Conservation (phyloP, 2,888 invertebrate species). For the Phanerotoma sp. region DNA sequence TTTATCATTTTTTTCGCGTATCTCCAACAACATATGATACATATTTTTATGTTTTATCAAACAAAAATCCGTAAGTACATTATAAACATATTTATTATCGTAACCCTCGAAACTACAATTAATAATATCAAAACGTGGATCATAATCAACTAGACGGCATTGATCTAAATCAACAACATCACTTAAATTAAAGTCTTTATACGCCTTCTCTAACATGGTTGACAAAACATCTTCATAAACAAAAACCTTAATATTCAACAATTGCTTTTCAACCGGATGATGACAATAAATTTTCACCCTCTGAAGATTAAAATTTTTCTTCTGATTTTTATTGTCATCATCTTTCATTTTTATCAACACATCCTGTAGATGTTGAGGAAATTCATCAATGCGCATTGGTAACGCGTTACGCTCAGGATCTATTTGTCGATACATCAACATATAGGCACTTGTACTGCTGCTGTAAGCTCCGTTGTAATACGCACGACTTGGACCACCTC, state of each 20-base stretch:
- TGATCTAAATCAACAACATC: conserved; percentile 64
- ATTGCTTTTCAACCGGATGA: conserved; percentile 62
- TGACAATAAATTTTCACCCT: conserved; percentile 68
- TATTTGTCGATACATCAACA: conserved; percentile 85
- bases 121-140: conserved; percentile 65
- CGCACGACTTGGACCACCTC: conserved; percentile 67
- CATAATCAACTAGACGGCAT: conserved; percentile 73
- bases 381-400: conserved; percentile 68
- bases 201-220: conserved; percentile 64
- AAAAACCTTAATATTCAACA: conserved; percentile 63
- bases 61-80: conserved; percentile 34
- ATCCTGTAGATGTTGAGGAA: conserved; percentile 72
- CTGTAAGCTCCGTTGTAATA: conserved; percentile 76
- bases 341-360: conserved; percentile 67
- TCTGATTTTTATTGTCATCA: conserved; percentile 66
- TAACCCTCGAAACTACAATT: conserved; percentile 68
- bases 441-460: conserved; percentile 85
- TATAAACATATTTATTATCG: conserved; percentile 58
- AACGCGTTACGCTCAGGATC: conserved; percentile 65
- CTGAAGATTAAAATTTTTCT: conserved; percentile 65
- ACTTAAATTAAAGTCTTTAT: conserved; percentile 64
- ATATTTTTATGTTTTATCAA: conserved; percentile 28
- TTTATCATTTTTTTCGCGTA: conserved; percentile 62
- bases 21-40: conserved; percentile 66
- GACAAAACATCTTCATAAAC: conserved; percentile 63